Evolutionary conservation across 1,140 invertebrate genomes (phyloP), one percentile per base, ranked within the genome.

Genomic region (Pomphorhynchus laevis): DNA sequence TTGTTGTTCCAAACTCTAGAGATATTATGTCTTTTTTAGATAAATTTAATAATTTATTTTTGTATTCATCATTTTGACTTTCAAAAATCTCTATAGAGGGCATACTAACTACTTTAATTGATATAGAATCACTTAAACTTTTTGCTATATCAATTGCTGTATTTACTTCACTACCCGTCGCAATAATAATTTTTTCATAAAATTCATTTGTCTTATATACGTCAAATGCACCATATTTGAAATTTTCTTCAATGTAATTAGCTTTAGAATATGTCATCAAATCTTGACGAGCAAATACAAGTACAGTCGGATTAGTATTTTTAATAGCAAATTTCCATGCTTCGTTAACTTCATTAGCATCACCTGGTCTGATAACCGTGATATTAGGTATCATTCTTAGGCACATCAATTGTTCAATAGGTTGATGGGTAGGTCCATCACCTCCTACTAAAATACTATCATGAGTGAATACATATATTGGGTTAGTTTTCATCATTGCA

Each of bases 21-120:
- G 18, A n/a, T 33, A 33, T 33, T 16, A 16, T 33, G 18, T n/a
- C n/a, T 16, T 33, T 33, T 16, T 33, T 33, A n/a, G n/a, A n/a
- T n/a, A n/a, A n/a, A 16, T 33, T 33, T 33, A 33, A 33, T 17
- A 33, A n/a, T 33, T 33, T n/a, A 16, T 33, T 33, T 33, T 33
- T 33, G 18, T 33, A 33, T 33, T 33, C 31, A 16, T n/a, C 31
- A 33, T n/a, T 16, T 33, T 33, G 31, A n/a, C 18, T n/a, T 33
- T n/a, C 31, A 33, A 33, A 33, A 16, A 33, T 16, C n/a, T 33
- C 18, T 33, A 33, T 16, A 33, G n/a, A 16, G 18, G 31, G 31
- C 31, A 33, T 33, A 33, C n/a, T 16, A 16, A 33, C 18, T 16
- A 33, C 18, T 33, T 33, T n/a, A 16, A 17, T 17, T 17, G 14